Conservation (phyloP, 2,113 vertebrate genomes). For the Carollia perspicillata region DNA sequence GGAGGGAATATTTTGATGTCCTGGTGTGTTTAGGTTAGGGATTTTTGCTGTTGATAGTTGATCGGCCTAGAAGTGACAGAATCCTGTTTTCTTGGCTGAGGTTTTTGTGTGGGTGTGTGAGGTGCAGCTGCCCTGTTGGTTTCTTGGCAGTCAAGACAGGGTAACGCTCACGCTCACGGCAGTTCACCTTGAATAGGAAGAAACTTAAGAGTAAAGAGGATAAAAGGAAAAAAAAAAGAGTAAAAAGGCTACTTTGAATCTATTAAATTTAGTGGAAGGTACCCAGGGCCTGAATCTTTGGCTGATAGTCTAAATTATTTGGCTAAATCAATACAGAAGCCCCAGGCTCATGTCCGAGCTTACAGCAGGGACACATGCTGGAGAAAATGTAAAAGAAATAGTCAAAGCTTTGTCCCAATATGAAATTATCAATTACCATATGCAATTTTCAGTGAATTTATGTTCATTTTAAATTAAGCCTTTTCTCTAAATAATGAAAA, state of each 20-base stretch:
- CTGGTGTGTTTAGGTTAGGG: not conserved
- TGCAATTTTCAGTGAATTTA: slow-evolving; percentile 70
- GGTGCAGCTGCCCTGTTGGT: slow-evolving; percentile 53
- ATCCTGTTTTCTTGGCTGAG: slow-evolving; percentile 47
- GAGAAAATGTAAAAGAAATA: slow-evolving; percentile 9
- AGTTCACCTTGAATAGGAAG: slow-evolving; percentile 40
- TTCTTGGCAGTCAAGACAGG: slow-evolving; percentile 61
- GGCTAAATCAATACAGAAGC: slow-evolving; percentile 38
- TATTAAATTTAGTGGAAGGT: slow-evolving; percentile 47
- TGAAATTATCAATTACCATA: slow-evolving; percentile 6
- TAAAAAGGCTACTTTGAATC: slow-evolving; percentile 30
- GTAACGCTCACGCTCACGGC: slow-evolving; percentile 44
- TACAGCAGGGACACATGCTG: not conserved
- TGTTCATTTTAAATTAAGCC: slow-evolving; percentile 46
- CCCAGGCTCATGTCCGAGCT: not conserved
- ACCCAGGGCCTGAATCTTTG: not conserved
- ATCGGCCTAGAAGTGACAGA: slow-evolving; percentile 35
- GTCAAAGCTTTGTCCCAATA: slow-evolving; percentile 38
- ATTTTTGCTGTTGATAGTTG: slow-evolving; percentile 23
- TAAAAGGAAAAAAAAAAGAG: not conserved
- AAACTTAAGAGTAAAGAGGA: not conserved
- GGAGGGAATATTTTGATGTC: slow-evolving; percentile 13
- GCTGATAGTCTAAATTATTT: not conserved
- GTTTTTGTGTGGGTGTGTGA: slow-evolving; percentile 65
- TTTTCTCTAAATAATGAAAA: slow-evolving; percentile 61